Percentiles rank a stretch among this genome's conserved stretches.
Evolutionary conservation across 2,113 vertebrate genomes (phyloP).

Genomic region (Pterocles gutturalis): DNA sequence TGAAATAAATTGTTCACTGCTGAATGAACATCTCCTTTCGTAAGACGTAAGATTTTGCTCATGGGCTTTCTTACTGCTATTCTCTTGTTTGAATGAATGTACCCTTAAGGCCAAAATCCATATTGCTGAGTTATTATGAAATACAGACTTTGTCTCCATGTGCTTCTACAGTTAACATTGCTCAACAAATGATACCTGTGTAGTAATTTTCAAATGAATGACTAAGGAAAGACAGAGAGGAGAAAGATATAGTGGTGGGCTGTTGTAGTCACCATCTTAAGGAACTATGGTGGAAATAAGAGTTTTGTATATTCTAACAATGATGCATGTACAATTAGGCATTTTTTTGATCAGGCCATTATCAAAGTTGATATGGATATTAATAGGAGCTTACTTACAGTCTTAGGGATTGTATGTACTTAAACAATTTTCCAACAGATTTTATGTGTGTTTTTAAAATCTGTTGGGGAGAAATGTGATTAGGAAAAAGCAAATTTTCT

Average conservation of each 20-base stretch:
- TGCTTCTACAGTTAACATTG: constrained; percentile 18
- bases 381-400: neutral
- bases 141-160: constrained; percentile 36
- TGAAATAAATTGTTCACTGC: constrained; percentile 57
- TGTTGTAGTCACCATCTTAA: neutral
- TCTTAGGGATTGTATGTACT: neutral
- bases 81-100: constrained; percentile 56
- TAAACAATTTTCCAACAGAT: constrained; percentile 29
- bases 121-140: constrained; percentile 47
- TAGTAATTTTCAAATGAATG: neutral
- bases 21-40: constrained; percentile 44
- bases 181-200: constrained; percentile 36
- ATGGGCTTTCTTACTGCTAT: constrained; percentile 49
- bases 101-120: constrained; percentile 61
- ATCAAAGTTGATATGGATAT: neutral
- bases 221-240: neutral
- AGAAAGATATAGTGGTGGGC: neutral
- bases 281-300: neutral
- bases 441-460: constrained; percentile 58
- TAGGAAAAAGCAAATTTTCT: constrained; percentile 62
- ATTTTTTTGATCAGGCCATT: neutral
- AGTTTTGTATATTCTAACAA: neutral
- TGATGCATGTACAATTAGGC: too few species aligned
- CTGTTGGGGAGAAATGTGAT: constrained; percentile 49
- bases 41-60: constrained; percentile 60